Percentiles rank a stretch among this genome's conserved stretches.
phyloP scores from a whole-genome alignment of 2,888 invertebrate genomes.

The Parasteatoda lunata region DNA sequence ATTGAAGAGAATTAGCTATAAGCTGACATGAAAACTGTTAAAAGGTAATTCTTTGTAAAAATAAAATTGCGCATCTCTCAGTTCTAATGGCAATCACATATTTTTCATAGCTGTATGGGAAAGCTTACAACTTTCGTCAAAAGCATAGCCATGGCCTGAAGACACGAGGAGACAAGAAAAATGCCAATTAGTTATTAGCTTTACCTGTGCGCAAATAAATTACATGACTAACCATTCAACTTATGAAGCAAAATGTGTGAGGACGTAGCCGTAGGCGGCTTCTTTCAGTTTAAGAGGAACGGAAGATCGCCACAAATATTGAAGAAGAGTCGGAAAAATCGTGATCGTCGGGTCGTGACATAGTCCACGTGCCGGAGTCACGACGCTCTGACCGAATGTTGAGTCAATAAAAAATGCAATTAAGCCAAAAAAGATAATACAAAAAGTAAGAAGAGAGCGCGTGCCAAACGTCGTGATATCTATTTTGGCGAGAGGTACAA shows the following conservation, averaged over 20 bases:
- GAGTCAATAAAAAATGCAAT: constrained; percentile 58
- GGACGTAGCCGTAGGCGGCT: constrained; percentile 18
- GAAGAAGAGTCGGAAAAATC: constrained; percentile 30
- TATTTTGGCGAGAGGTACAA: constrained; percentile 50
- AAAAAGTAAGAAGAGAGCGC: constrained; percentile 29
- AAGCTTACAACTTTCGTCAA: neutral
- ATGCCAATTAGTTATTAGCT: constrained; percentile 59
- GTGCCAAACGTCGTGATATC: constrained; percentile 61
- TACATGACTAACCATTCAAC: constrained; percentile 44
- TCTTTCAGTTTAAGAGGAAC: constrained; percentile 4
- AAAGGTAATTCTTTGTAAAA: too few relatives aligned
- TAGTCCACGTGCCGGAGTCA: constrained; percentile 60
- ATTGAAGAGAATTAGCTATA: too few relatives aligned
- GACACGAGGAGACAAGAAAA: constrained; percentile 37
- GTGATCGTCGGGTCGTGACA: constrained; percentile 60
- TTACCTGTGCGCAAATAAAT: constrained; percentile 45
- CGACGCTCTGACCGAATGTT: constrained; percentile 38
- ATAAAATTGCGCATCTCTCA: neutral
- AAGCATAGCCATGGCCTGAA: constrained; percentile 13
- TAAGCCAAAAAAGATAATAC: constrained; percentile 30
- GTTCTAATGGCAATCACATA: constrained; percentile 19
- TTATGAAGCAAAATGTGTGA: constrained; percentile 46
- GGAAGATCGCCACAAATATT: constrained; percentile 12
- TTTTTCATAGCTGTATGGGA: constrained; percentile 10
- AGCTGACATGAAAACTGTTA: too few relatives aligned